Base-by-base conservation (phyloP, 1,140 invertebrate species). In the Argopecten irradians region DNA sequence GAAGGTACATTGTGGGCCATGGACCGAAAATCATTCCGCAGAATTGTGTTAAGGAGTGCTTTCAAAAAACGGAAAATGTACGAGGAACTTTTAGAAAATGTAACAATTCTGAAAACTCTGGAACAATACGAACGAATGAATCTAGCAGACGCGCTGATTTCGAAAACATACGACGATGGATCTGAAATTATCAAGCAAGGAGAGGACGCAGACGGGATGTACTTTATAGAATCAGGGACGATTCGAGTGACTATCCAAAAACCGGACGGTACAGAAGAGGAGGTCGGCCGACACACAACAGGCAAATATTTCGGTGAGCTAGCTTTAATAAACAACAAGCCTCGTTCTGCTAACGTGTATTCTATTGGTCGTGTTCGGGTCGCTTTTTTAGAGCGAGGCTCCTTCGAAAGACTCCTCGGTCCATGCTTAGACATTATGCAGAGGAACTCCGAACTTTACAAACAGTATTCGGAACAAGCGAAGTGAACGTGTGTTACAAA, bases 51-150 rank as follows among this genome's bases (percentile, higher is more conserved):
- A 84, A 99, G 99, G 96, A 98, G 98, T 93, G 98, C 98, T 89
- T 99, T 98, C 96, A 98, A 97, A 96, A 99, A 99, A 95, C 97
- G 98, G 95, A 98, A 99, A 97, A 98, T 99, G 97, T 99, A 99
- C 95, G 98, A 99, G 95, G 96, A 97, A 92, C 97, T 99, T 83
- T 97, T 99, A 92, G 98, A 99, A 88, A 92, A 91, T 84, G 98
- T 99, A 90, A 98, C 98, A 85, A 98, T 99, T 97, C 96, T 99
- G 82, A 98, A 99, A 96, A 97, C 98, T 33, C 96, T 96, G 7
- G 94, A 94, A 71, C 90, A 92, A 55, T 99, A 99, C 95, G 99
- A 99, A 95, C 96, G 98, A 92, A 98, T 99, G 97, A 99, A 99
- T 96, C 96, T 99, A 89, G 98, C 98, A 41, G 99, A 99, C 96